Evolutionary conservation across 2,797 vertebrate genomes (phyloP), one percentile per base, ranked within the genome.

Genomic region (Sebastes taczanowskii): DNA sequence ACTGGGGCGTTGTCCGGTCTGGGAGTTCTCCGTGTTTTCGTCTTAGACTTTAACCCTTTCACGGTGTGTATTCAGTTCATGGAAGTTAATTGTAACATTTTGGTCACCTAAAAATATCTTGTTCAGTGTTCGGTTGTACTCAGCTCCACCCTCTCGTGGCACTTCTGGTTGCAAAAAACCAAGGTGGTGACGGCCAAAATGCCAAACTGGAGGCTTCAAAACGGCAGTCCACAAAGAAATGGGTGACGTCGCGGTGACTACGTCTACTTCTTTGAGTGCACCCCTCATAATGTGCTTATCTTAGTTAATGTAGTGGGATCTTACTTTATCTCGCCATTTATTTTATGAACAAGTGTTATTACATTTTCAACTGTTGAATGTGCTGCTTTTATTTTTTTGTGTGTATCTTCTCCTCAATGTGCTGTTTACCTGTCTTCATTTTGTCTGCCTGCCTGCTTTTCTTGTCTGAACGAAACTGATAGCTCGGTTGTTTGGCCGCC

Each of bases 391-490:
- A 42, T 64, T 53, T 58, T 64, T 53, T 58, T 71, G 9, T 66
- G 16, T 71, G 29, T 52, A 18, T 70, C n/a, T 64, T 49, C 42
- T 66, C 27, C 20, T 69, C 27, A 11, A 1, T 59, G 30, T 71
- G 27, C 22, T n/a, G 29, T 71, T 32, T 30, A 22, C 60, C 38
- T 49, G 34, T 70, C 38, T 73, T 58, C 18, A 11, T 80, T 46
- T n/a, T 67, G 27, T 62, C 70, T 70, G 27, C 49, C 70, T 70
- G 32, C 38, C 59, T 76, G 25, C 18, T 63, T 65, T 78, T 71
- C 60, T 55, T 72, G 38, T 78, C 46, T 52, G 9, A 78, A 66
- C 56, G 35, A 77, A 79, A 67, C 29, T 63, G 58, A 80, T 81
- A 59, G 58, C 64, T 80, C 1, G 14, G 38, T 78, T 78, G 32